phyloP scores from a whole-genome alignment of 2,797 vertebrate genomes.

The Arrhamphus sclerolepis region DNA sequence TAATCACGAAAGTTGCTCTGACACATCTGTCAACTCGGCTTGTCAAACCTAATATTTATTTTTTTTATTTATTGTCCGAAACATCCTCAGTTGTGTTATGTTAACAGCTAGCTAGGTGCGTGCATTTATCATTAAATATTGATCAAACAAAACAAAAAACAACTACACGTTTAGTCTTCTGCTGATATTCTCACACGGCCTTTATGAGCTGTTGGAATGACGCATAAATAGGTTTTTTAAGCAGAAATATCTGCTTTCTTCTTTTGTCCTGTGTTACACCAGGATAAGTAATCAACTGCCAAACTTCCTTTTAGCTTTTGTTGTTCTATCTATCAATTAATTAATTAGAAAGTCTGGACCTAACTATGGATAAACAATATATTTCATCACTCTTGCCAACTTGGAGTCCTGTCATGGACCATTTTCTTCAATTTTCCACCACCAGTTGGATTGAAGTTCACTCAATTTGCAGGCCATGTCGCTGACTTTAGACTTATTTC shows the following conservation, averaged over 20 bases:
- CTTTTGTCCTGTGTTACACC: constrained; percentile 21
- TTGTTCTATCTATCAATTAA: too few species aligned
- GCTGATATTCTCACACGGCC: neutral
- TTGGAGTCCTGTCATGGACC: too few species aligned
- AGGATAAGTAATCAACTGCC: neutral
- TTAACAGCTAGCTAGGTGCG: constrained; percentile 16
- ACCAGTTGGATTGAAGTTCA: too few species aligned
- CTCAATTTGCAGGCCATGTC: too few species aligned
- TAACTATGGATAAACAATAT: too few species aligned
- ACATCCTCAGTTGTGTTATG: neutral
- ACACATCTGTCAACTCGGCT: neutral
- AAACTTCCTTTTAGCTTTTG: constrained; percentile 1
- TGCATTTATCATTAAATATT: neutral
- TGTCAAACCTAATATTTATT: accelerated
- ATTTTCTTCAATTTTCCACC: too few species aligned
- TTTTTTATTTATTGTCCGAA: neutral
- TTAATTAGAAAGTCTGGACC: too few species aligned
- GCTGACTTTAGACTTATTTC: too few species aligned
- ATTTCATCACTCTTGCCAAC: too few species aligned
- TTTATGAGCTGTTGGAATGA: neutral
- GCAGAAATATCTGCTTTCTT: neutral
- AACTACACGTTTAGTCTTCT: neutral
- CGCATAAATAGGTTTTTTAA: neutral
- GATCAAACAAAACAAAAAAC: too few species aligned
- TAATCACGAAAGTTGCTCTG: neutral